Evolutionary conservation across 2,888 invertebrate genomes (phyloP), one percentile per base, ranked within the genome.

Genomic region (Perizoma affinitatum): DNA sequence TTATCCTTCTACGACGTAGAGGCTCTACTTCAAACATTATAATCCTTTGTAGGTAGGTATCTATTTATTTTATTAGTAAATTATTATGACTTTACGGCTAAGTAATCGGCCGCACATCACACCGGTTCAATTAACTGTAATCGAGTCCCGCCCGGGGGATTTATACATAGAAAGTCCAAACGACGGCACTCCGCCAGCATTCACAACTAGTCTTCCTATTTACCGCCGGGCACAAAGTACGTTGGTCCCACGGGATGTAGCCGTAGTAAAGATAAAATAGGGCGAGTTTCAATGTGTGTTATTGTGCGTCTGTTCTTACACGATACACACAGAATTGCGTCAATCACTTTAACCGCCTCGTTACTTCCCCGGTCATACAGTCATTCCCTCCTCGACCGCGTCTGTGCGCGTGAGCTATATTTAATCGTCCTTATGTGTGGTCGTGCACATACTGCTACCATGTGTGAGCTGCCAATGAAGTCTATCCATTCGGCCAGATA

Each of bases 381-480:
- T 82, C 80, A 81, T 82, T 84, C 85, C 85, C 85, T 80, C 75
- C 67, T 65, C 61, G 41, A 48, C 34, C 66, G 46, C 65, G 58
- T 59, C 54, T 80, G 89, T 88, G 82, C 82, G 87, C 33, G 87
- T 86, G 88, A 70, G 81, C 88, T 90, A 91, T 89, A 90, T 89
- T 87, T 90, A 88, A 87, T 85, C 84, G 80, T 79, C 81, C 74
- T 73, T 83, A 81, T 83, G 84, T 86, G 87, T 82, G 84, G 78
- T 78, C 80, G 80, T 78, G 75, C 78, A 77, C 87, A 87, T 84
- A 75, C 80, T 79, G 86, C 72, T 73, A 72, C 84, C 87, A 88
- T 89, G 89, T 90, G 90, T 87, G 87, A 74, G 88, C 85, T 86
- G 82, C 90, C 88, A 88, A 88, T 89, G 87, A 85, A 87, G 85